These are phyloP conservation scores for Hylaeus volcanicus DNA, from an alignment of 1,140 invertebrate species.

Conservation along the genomic window DNA sequence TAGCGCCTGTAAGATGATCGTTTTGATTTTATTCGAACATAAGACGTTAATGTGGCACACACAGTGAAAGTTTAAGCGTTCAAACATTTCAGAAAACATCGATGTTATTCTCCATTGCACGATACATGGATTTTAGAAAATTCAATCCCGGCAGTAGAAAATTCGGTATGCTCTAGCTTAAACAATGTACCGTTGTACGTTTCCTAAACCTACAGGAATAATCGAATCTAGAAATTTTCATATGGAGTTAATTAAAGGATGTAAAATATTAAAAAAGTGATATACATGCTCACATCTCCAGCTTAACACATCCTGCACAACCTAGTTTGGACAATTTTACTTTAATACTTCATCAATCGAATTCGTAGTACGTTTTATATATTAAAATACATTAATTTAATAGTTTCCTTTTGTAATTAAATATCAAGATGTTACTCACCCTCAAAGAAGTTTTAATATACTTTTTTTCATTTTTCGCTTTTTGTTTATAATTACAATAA, in stretches of 20 bases:
- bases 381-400: conserved; percentile 67
- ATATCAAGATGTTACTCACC: conserved; percentile 38
- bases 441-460: conserved; percentile 28
- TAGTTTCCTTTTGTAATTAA: conserved; percentile 45
- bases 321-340: conserved; percentile 47
- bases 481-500: conserved; percentile 53
- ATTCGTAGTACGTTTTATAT: conserved; percentile 49
- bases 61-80: conserved; percentile 6
- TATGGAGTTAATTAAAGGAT: conserved; percentile 52
- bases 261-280: conserved; percentile 46
- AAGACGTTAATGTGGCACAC: conserved; percentile 15
- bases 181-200: conserved; percentile 26
- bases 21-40: conserved; percentile 5
- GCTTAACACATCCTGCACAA: conserved; percentile 32
- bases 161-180: conserved; percentile 38
- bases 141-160: conserved; percentile 21
- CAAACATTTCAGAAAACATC: not conserved
- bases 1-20: not conserved
- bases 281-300: conserved; percentile 8
- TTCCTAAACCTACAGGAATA: conserved; percentile 47
- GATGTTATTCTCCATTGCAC: conserved; percentile 8
- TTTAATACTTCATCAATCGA: conserved; percentile 36
- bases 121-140: conserved; percentile 17
- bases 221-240: conserved; percentile 38
- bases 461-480: not conserved